Base-by-base conservation (phyloP, 2,888 invertebrate genomes). In the Heteromurus nitidus region DNA sequence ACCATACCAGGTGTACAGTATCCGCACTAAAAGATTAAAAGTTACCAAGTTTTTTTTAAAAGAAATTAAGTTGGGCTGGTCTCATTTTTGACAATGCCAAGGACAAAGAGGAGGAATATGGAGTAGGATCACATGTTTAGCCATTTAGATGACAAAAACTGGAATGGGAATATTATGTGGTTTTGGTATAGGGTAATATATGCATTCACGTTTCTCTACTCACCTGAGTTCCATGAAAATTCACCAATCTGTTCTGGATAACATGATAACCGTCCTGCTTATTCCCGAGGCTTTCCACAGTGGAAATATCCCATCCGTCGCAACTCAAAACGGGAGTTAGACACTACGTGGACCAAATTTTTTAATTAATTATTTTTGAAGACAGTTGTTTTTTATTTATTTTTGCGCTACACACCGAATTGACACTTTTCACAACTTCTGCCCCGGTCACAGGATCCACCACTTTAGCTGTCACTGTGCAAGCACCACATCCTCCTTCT, bases 201-300 rank as follows among this genome's bases (percentile, higher is more conserved):
- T n/a, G n/a, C n/a, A n/a, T n/a, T n/a, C n/a, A n/a, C n/a, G n/a
- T n/a, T n/a, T n/a, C n/a, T n/a, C n/a, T n/a, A n/a, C n/a, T 24
- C 36, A 73, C 73, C 73, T 73, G 73, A 1, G 73, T 73, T 16
- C 73, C 73, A 50, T 50, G 31, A 50, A 73, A 73, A 9, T 64
- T 73, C 9, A 93, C 93, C 69, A 94, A 89, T 3, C 92, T 90
- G 44, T 89, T 90, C 88, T 94, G 94, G 53, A 95, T 92, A n/a
- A 92, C 91, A 87, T 94, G 93, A 88, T 94, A 94, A 2, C 94
- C 94, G 1, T 88, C 89, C 31, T 90, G 90, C 86, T 91, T 91
- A 88, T 91, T 92, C 1, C 95, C 95, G 65, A 95, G 89, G 0
- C 94, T 94, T 89, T 95, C 95, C 0, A 93, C 90, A 0, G 95